Evolutionary conservation across 2,113 vertebrate genomes (phyloP), one percentile per base, ranked within the genome.

Genomic region (Phoenicopterus ruber): DNA sequence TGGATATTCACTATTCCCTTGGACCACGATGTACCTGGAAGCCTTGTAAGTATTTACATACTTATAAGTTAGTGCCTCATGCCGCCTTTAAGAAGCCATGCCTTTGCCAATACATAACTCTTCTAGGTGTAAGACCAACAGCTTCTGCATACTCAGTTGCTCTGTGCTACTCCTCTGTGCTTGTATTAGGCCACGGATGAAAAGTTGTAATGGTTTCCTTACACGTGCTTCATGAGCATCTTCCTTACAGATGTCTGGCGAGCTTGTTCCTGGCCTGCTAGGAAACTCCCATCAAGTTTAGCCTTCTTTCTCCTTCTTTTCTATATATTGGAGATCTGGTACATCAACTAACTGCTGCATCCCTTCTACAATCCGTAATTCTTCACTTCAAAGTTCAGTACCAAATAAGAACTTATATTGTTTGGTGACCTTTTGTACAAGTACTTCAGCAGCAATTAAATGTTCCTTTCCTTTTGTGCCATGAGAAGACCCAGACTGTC

Each of bases 361-460:
- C 89, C 86, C 71, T 95, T 98, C 86, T 91, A 69, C 82, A 90
- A 88, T 95, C 91, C 84, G n/a, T 97, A 98, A 97, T 96, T 97
- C 96, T 96, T 94, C 82, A 52, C 96, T 97, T 98, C 95, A 96
- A 97, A 97, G 96, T 97, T 97, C 97, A 95, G 71, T 61, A 87
- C 96, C 95, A 97, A 97, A 96, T 96, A 97, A 97, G 97, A 97
- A 97, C 87, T 90, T 92, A 65, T 55, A 92, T 92, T 97, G 96
- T 97, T 97, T 95, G 94, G 85, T 97, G 97, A 98, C 97, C 98
- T 98, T 98, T 97, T 93, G 97, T 95, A 94, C 91, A 83, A 95
- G 90, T 28, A 91, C 96, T 98, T 97, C 98, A 97, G 97, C 95
- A 97, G 90, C 98, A 98, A 98, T 98, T 98, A 98, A 96, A 95